phyloP scores from a whole-genome alignment of 2,797 vertebrate genomes.

The Pangasius macronema region DNA sequence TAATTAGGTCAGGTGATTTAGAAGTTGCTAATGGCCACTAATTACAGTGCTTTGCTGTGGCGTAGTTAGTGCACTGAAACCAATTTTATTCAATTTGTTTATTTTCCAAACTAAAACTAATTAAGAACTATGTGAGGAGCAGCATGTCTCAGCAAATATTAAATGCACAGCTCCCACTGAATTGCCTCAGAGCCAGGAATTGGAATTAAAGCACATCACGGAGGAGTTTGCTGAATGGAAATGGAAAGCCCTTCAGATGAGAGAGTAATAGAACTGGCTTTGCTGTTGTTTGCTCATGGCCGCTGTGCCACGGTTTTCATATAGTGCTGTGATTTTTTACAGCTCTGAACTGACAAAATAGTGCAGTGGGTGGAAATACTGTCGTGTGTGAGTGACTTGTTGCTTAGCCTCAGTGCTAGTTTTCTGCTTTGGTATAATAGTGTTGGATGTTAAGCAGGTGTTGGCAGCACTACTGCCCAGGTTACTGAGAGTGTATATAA shows the following conservation, averaged over 20 bases:
- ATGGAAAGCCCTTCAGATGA: not conserved
- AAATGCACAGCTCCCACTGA: not conserved
- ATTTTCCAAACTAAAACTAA: not conserved
- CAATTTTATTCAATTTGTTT: not conserved
- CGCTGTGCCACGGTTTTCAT: not conserved
- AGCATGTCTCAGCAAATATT: not conserved
- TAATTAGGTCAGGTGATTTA: not conserved
- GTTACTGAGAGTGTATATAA: not conserved
- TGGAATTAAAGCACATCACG: not conserved
- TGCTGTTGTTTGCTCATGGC: not conserved
- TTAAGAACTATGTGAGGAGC: not conserved
- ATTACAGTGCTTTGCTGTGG: not conserved
- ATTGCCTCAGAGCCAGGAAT: not conserved
- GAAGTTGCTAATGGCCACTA: not conserved
- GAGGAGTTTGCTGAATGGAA: conserved; percentile 17
- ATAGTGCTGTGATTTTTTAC: conserved; percentile 10
- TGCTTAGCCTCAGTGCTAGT: not conserved
- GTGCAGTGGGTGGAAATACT: conserved; percentile 2
- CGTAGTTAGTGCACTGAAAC: not conserved
- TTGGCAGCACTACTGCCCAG: not conserved
- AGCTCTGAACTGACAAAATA: not conserved
- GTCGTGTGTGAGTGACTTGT: not conserved
- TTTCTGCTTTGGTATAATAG: conserved; percentile 3
- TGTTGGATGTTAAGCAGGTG: conserved; percentile 1
- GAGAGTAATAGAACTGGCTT: not conserved